These are phyloP conservation scores for Osmoderma eremita DNA, from an alignment of 2,888 invertebrate species.

Conservation along the genomic window DNA sequence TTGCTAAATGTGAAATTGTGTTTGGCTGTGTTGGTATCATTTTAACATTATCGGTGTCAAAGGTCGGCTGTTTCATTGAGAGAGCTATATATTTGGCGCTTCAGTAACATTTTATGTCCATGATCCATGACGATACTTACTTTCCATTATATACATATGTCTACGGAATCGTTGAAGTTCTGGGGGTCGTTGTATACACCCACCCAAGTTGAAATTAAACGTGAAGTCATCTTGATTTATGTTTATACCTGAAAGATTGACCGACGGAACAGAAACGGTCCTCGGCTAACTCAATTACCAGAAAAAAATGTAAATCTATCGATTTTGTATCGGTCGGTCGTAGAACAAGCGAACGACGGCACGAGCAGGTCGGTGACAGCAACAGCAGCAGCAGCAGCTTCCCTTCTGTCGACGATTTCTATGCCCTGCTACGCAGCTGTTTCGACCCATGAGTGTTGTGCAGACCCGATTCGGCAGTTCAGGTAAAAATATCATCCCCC, in stretches of 20 bases:
- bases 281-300: slow-evolving; percentile 24
- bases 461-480: slow-evolving; percentile 30
- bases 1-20: no score
- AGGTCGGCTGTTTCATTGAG: no score
- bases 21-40: no score
- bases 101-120: no score
- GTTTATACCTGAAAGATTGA: slow-evolving; percentile 1
- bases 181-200: neutral
- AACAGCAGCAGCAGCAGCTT: slow-evolving; percentile 33
- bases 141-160: no score
- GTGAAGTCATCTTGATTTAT: slow-evolving; percentile 27
- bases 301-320: slow-evolving; percentile 32
- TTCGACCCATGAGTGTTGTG: slow-evolving; percentile 21
- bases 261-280: slow-evolving; percentile 17
- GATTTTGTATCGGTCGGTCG: slow-evolving; percentile 12
- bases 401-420: slow-evolving; percentile 32
- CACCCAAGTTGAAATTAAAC: slow-evolving; percentile 22
- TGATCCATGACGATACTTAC: no score
- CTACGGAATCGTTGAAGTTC: neutral
- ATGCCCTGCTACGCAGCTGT: slow-evolving; percentile 28
- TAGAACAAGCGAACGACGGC: slow-evolving; percentile 32
- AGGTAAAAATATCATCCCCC: slow-evolving; percentile 40
- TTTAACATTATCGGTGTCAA: no score
- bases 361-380: slow-evolving; percentile 28
- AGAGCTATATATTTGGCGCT: no score